These are phyloP conservation scores for Allolobophora icterica DNA, from an alignment of 2,888 invertebrate species.

Conservation along the genomic window DNA sequence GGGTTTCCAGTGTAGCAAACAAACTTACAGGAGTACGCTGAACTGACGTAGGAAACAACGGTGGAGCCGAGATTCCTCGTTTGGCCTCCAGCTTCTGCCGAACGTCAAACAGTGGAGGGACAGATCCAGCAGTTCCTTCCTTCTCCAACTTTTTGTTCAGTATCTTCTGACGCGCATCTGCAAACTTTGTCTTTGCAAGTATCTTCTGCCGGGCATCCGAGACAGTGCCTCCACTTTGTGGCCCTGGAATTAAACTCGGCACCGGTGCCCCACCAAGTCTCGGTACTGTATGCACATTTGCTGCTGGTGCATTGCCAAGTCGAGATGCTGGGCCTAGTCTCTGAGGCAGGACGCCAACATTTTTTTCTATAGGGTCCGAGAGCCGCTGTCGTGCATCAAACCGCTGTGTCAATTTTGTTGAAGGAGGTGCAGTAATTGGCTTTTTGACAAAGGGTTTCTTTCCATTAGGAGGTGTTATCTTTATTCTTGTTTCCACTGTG, in stretches of 20 bases:
- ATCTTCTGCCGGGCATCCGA: slow-evolving; percentile 22
- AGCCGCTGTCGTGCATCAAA: slow-evolving; percentile 8
- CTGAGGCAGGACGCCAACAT: background rate
- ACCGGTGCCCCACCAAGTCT: background rate
- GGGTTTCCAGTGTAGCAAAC: background rate
- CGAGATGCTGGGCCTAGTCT: background rate
- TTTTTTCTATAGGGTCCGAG: background rate
- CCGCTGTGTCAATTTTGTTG: background rate
- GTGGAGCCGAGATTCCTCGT: background rate
- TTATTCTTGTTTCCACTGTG: background rate
- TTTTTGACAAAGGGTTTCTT: background rate
- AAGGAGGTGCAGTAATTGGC: background rate
- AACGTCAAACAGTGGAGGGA: background rate
- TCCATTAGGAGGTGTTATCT: background rate
- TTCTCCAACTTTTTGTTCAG: background rate
- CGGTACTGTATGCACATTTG: background rate
- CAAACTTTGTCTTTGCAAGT: slow-evolving; percentile 1
- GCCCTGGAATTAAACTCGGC: background rate
- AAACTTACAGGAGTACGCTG: background rate
- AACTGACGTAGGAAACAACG: background rate
- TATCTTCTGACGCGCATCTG: slow-evolving; percentile 1
- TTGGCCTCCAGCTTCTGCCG: slow-evolving; percentile 5
- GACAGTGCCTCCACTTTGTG: background rate
- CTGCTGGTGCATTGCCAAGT: background rate
- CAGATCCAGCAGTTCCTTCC: background rate